These are phyloP conservation scores for Phalacrocorax aristotelis DNA, from an alignment of 2,113 vertebrate genomes.

Conservation along the genomic window DNA sequence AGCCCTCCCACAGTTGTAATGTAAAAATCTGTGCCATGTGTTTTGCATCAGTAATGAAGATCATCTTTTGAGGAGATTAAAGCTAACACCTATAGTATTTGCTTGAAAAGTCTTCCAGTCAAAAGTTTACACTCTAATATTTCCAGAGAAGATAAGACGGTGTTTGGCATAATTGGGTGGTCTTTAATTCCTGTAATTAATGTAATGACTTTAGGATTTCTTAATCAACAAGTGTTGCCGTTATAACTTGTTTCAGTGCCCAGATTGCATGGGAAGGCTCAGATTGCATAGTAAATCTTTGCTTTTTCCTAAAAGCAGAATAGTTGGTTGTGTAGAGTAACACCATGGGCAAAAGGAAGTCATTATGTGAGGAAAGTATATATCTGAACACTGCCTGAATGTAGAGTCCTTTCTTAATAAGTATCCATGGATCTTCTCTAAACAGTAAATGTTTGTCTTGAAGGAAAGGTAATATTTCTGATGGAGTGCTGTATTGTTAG, in stretches of 20 bases:
- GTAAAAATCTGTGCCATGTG: not conserved
- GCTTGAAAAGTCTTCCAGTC: not conserved
- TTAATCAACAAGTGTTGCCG: not conserved
- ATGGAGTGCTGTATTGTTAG: not conserved
- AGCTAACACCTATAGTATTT: not conserved
- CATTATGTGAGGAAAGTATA: not conserved
- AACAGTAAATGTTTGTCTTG: not conserved
- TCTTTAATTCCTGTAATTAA: not conserved
- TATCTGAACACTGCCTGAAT: not conserved
- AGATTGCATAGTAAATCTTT: not conserved
- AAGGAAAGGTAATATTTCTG: slow-evolving; percentile 10
- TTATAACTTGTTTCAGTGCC: not conserved
- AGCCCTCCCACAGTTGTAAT: not conserved
- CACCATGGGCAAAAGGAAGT: not conserved
- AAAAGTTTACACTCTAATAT: not conserved
- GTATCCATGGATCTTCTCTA: not conserved
- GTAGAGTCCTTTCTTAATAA: not conserved
- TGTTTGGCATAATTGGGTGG: not conserved
- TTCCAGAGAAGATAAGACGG: not conserved
- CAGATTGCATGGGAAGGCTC: not conserved
- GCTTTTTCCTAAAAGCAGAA: not conserved
- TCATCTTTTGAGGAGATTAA: not conserved
- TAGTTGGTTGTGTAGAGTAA: not conserved
- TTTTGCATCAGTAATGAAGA: not conserved
- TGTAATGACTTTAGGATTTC: not conserved